These are phyloP conservation scores for Halcyon badia DNA, from an alignment of 2,797 vertebrate species.

Conservation along the genomic window DNA sequence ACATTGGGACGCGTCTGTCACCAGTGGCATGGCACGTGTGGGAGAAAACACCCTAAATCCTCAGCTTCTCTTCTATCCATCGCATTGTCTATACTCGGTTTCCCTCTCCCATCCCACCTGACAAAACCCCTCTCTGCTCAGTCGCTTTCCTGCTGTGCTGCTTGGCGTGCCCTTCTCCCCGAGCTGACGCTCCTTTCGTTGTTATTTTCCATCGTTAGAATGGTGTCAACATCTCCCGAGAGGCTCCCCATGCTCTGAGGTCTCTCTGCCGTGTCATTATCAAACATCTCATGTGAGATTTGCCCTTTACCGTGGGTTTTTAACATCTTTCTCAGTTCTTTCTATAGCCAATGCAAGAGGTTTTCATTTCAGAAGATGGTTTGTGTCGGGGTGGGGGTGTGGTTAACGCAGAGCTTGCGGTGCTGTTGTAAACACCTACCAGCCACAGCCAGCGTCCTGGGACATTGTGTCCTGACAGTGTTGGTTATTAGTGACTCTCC, in stretches of 20 bases:
- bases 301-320: background rate
- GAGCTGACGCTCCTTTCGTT: background rate
- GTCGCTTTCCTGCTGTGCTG: constrained; percentile 28
- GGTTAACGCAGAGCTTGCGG: background rate
- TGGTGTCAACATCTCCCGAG: background rate
- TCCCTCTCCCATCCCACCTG: background rate
- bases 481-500: background rate
- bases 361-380: constrained; percentile 6
- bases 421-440: background rate
- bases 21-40: background rate
- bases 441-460: background rate
- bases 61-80: background rate
- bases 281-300: background rate
- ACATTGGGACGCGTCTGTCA: background rate
- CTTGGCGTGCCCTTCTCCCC: background rate
- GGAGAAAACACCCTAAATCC: background rate
- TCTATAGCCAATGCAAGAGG: background rate
- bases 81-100: background rate
- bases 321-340: background rate
- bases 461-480: background rate
- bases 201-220: background rate
- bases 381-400: background rate
- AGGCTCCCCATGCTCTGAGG: background rate
- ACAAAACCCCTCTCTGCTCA: background rate
- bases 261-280: background rate